These are phyloP conservation scores for Redunca redunca DNA, from an alignment of 2,113 vertebrate species.

Conservation along the genomic window DNA sequence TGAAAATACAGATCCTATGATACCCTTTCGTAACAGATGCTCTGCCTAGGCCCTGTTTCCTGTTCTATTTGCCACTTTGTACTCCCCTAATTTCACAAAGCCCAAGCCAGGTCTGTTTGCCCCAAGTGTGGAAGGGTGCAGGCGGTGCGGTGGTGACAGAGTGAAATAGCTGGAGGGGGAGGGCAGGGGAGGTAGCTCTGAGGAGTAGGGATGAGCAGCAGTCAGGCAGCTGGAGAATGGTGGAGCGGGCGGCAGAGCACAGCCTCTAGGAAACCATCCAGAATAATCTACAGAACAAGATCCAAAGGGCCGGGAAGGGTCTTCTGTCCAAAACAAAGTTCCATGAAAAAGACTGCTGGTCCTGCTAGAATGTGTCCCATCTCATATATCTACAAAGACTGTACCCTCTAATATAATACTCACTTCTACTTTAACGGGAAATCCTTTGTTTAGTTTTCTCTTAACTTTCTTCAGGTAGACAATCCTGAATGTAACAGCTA, in stretches of 20 bases:
- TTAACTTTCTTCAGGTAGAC: background rate
- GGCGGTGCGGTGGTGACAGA: background rate
- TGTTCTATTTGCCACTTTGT: background rate
- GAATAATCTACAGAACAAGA: background rate
- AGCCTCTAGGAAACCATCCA: background rate
- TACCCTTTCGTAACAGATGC: background rate
- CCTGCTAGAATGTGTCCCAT: background rate
- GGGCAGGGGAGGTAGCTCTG: too few species aligned
- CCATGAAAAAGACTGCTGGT: background rate
- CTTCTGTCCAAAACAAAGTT: background rate
- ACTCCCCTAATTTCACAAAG: background rate
- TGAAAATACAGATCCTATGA: background rate
- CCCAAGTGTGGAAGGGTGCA: background rate
- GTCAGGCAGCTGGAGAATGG: background rate
- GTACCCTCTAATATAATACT: background rate
- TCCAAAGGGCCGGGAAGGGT: background rate
- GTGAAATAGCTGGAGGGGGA: background rate
- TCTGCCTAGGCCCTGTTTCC: background rate
- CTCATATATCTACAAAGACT: background rate
- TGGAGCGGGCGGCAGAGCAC: background rate
- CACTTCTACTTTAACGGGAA: background rate
- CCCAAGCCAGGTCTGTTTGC: background rate
- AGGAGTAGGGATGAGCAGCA: background rate
- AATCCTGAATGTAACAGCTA: background rate
- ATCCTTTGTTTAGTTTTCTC: background rate